Conservation (phyloP, 2,797 vertebrate genomes). For the Poecile montanus region DNA sequence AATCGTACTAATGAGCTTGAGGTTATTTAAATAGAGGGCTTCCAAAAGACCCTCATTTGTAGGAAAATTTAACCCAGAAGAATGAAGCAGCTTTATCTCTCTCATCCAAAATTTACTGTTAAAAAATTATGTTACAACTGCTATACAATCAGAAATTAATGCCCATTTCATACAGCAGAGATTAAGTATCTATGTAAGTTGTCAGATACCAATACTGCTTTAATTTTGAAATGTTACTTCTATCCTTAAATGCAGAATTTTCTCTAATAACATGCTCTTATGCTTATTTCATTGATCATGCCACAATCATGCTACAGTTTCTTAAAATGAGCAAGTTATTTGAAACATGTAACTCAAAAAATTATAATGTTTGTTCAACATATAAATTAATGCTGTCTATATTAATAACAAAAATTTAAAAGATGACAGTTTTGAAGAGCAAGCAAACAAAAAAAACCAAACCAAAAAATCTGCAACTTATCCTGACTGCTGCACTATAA, state of each 20-base stretch:
- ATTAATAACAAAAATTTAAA: background rate
- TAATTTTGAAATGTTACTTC: background rate
- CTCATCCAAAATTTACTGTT: background rate
- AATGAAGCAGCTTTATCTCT: background rate
- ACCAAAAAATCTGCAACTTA: background rate
- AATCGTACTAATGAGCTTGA: background rate
- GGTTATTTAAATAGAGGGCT: background rate
- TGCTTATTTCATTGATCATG: background rate
- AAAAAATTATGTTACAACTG: background rate
- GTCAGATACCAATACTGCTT: background rate
- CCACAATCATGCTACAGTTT: background rate
- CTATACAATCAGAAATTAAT: background rate
- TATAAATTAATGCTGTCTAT: background rate
- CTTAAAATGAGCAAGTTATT: background rate
- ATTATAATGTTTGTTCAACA: background rate
- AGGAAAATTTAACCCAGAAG: background rate
- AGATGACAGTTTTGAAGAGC: rapidly evolving
- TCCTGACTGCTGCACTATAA: background rate
- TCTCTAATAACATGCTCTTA: background rate
- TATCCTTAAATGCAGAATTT: background rate
- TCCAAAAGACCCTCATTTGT: background rate
- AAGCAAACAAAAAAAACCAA: background rate
- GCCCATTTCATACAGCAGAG: background rate
- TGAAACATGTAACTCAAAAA: background rate
- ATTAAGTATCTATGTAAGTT: background rate